Percentiles rank a stretch among this genome's conserved stretches.
phyloP scores from a whole-genome alignment of 2,113 vertebrate species.

The Saccopteryx leptura region DNA sequence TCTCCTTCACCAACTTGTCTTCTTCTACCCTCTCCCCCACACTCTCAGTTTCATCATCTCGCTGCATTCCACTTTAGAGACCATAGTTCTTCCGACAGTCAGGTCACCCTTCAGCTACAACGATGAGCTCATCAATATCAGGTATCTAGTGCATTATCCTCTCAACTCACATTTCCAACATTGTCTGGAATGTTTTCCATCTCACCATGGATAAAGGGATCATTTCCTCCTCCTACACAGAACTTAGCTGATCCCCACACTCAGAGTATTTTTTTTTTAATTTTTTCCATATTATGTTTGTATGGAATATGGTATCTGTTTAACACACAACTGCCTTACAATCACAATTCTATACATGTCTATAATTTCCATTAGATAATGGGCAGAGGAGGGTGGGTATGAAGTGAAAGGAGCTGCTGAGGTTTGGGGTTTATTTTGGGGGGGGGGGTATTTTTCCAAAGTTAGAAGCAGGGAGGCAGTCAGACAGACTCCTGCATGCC shows the following conservation, averaged over 20 bases:
- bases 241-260: background rate
- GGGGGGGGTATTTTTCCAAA: too few species aligned
- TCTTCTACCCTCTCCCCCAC: background rate
- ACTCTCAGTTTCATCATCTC: background rate
- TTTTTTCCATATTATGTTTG: background rate
- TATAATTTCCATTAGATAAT: background rate
- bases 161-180: slow-evolving; percentile 14
- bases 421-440: background rate
- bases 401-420: background rate
- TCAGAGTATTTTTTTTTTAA: background rate
- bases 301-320: background rate
- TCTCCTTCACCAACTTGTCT: background rate
- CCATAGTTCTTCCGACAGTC: background rate
- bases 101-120: background rate
- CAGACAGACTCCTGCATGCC: too few species aligned
- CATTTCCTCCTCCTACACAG: background rate
- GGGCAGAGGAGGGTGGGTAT: background rate
- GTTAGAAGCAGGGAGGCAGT: too few species aligned
- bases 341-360: background rate
- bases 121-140: slow-evolving; percentile 1
- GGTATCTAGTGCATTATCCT: background rate
- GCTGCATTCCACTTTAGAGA: background rate
- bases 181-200: background rate
- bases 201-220: background rate
- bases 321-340: background rate